phyloP scores from a whole-genome alignment of 2,888 invertebrate species.

The Protula sp. region DNA sequence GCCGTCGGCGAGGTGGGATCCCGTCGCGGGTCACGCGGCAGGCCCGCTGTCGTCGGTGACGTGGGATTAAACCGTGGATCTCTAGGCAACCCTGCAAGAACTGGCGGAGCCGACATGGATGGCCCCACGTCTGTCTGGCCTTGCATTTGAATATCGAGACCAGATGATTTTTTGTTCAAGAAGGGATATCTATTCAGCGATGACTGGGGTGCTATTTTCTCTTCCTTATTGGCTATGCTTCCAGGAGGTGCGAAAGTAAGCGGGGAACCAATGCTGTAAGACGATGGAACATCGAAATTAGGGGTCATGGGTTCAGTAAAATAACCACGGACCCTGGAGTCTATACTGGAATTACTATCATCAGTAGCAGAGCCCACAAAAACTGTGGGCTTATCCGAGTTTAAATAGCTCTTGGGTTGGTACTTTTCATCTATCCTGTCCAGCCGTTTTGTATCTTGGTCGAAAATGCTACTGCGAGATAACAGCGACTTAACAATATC shows the following conservation, averaged over 20 bases:
- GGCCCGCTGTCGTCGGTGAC: not conserved
- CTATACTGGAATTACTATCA: not conserved
- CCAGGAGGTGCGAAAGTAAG: too few relatives aligned
- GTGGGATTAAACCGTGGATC: not conserved
- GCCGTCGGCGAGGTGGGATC: not conserved
- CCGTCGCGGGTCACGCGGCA: not conserved
- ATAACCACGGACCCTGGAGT: not conserved
- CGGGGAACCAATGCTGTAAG: not conserved
- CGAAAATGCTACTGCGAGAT: slow-evolving; percentile 86
- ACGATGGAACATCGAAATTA: not conserved
- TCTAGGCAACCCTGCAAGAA: not conserved
- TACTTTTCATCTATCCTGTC: slow-evolving; percentile 6
- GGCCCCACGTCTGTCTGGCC: not conserved
- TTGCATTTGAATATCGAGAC: too few relatives aligned
- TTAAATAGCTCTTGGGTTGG: not conserved
- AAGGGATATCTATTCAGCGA: too few relatives aligned
- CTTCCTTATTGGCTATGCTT: not conserved
- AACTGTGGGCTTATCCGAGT: not conserved
- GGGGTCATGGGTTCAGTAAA: not conserved
- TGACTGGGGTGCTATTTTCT: not conserved
- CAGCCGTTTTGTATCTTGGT: slow-evolving; percentile 87
- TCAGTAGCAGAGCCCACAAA: not conserved
- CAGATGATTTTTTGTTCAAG: too few relatives aligned
- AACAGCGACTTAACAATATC: slow-evolving; percentile 88
- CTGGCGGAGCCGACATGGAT: not conserved